Conservation (phyloP, 2,888 invertebrate genomes). For the Podotricha telesiphe region DNA sequence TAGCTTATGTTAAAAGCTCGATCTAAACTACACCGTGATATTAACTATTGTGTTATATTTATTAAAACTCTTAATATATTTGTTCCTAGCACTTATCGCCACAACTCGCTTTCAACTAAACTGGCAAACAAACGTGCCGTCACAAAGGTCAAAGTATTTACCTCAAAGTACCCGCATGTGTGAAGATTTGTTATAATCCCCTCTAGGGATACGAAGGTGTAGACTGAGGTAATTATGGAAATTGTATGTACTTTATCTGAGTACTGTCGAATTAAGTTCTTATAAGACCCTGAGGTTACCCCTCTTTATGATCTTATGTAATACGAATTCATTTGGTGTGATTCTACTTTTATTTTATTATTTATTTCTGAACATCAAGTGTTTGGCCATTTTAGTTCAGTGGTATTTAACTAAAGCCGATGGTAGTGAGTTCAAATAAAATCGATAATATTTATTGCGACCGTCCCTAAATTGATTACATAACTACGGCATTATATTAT, state of each 20-base stretch:
- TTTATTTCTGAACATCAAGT: too few species aligned
- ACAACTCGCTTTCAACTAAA: constrained; percentile 43
- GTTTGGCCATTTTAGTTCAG: too few species aligned
- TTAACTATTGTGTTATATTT: too few species aligned
- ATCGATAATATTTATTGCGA: too few species aligned
- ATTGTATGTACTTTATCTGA: constrained; percentile 43
- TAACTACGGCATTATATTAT: too few species aligned
- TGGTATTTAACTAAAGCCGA: too few species aligned
- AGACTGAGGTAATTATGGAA: constrained; percentile 46
- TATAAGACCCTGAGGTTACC: constrained; percentile 28
- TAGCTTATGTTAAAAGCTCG: too few species aligned
- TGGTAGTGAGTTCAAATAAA: too few species aligned
- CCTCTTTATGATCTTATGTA: constrained; percentile 12
- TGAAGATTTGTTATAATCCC: constrained; percentile 49
- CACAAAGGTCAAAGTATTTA: constrained; percentile 51
- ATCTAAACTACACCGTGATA: too few species aligned
- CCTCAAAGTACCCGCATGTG: constrained; percentile 45
- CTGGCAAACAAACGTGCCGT: constrained; percentile 49
- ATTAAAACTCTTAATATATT: background rate
- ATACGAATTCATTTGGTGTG: constrained; percentile 1
- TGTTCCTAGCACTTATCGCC: constrained; percentile 26
- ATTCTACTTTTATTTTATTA: too few species aligned
- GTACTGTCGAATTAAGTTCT: constrained; percentile 37
- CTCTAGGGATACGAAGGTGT: constrained; percentile 42
- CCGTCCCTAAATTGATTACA: too few species aligned